Evolutionary conservation across 1,140 invertebrate genomes (phyloP), one percentile per base, ranked within the genome.

Genomic region (Drosophila murphyi): DNA sequence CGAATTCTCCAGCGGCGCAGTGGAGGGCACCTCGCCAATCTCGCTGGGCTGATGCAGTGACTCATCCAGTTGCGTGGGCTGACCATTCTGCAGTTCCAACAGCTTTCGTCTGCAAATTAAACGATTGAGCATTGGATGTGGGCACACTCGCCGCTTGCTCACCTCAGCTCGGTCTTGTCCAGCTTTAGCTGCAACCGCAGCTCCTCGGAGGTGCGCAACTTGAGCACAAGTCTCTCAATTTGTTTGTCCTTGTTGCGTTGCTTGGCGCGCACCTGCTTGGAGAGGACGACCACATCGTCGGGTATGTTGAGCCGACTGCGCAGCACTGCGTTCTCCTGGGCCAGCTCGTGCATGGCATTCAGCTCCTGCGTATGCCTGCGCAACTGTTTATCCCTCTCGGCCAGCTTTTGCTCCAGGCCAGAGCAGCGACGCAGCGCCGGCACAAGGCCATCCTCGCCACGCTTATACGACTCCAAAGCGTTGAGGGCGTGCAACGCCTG

Each of bases 241-340:
- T 91, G 89, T 48, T 92, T 92, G 34, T 92, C 92, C 65, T 92
- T 92, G 51, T 76, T 92, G 6, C 89, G 76, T 47, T 92, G 83
- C 62, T 92, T 92, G 41, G 92, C 81, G 0, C 77, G 59, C 2
- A 82, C 56, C 43, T 92, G 82, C 48, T 90, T 92, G 28, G 90
- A 77, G 8, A 82, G 35, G 10, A 92, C 82, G 2, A 90, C 69
- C 20, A 79, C 90, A 67, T 92, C 92, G 5, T 92, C 90, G 4
- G 92, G 90, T 3, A 92, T 92, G 32, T 92, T 78, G 0, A 92
- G 72, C 0, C 79, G 71, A 0, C 80, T 75, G 2, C 92, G 79
- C 50, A 92, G 47, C 37, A 92, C 50, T 0, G 60, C 63, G 71
- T 92, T 92, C 60, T 92, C 92, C 54, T 92, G 81, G 0, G 64